Evolutionary conservation across 2,797 vertebrate genomes (phyloP).

Genomic region (Periophthalmus magnuspinnatus): DNA sequence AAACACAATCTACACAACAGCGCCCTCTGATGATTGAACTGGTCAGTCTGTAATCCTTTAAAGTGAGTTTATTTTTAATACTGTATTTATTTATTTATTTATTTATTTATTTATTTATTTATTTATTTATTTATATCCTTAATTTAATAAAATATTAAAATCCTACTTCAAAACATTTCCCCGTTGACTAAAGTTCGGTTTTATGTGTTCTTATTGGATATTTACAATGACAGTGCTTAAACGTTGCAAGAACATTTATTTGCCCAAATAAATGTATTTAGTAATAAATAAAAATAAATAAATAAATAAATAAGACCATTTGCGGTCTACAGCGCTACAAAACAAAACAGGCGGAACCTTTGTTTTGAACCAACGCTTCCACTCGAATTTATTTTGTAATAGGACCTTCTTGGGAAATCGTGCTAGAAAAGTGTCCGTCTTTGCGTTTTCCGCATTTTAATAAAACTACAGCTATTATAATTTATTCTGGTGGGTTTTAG

Average conservation of each 20-base stretch:
- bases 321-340: background rate
- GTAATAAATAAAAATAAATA: no score
- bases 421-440: background rate
- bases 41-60: background rate
- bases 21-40: background rate
- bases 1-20: background rate
- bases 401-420: background rate
- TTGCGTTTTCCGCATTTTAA: background rate
- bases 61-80: background rate
- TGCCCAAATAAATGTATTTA: background rate
- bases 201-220: background rate
- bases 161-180: background rate
- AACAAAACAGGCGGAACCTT: constrained; percentile 37
- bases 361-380: constrained; percentile 8
- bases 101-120: background rate
- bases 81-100: background rate
- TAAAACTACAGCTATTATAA: background rate
- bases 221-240: background rate
- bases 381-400: constrained; percentile 51
- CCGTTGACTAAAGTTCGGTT: background rate
- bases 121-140: background rate
- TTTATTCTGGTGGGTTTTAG: fast-evolving
- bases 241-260: background rate
- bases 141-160: background rate
- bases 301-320: background rate